Evolutionary conservation across 1,140 invertebrate species (phyloP), one percentile per base, ranked within the genome.

Genomic region (Steinernema feltiae): DNA sequence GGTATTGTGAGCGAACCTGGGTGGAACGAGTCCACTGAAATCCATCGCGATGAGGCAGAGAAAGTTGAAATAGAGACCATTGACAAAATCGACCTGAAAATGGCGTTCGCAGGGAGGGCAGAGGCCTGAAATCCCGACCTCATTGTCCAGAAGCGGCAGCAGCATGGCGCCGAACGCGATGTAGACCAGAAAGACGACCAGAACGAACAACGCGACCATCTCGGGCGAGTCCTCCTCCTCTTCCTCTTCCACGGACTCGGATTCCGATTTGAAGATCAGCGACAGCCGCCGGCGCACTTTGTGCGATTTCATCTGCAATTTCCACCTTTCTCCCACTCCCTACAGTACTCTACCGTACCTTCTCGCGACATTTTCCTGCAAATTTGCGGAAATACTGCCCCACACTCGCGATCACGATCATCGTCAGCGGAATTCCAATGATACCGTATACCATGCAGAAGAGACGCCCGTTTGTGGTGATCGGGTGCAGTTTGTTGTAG

Each of bases 341-440:
- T 46, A 46, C 7, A 46, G n/a, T 12, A 46, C n/a, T 7, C 7
- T 12, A n/a, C 7, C 41, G 7, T 12, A 46, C 41, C 41, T 46
- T 46, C n/a, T 84, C 82, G 15, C 77, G 74, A 0, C 79, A 82
- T 17, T 41, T 41, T 29, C 72, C 48, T 1, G 82, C 82, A 78
- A 83, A 84, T 70, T 83, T 73, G 24, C 80, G 78, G 7, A 46
- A n/a, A 46, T 46, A 46, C 41, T 46, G 41, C 7, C 41, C 41
- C 7, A 46, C 41, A 46, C 41, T 46, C n/a, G 41, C 41, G 41
- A 46, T 46, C n/a, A 46, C n/a, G n/a, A 46, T 46, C 41, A 46
- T 46, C 7, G 41, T 46, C 7, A 46, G 7, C 41, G 41, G 41
- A 12, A 46, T 46, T 46, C 41, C 41, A 12, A 46, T n/a, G 41